Evolutionary conservation across 1,140 invertebrate genomes (phyloP).

Genomic region (Drosophila littoralis): DNA sequence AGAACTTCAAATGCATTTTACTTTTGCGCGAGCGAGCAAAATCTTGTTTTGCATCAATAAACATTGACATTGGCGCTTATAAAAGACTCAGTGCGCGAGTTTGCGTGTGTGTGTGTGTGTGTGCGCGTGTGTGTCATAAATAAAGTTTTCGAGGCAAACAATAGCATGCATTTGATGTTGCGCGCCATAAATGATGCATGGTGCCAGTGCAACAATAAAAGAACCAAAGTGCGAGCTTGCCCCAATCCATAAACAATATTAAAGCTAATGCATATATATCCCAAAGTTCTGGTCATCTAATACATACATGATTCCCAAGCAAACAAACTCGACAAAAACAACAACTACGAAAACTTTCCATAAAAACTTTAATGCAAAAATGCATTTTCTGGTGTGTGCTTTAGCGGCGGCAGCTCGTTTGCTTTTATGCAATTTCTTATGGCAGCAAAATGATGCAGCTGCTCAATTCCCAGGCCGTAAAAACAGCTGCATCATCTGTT

Average conservation of each 20-base stretch:
- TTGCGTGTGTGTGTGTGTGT: background rate
- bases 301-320: slow-evolving; percentile 13
- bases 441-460: slow-evolving; percentile 12
- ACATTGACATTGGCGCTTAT: slow-evolving; percentile 72
- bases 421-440: slow-evolving; percentile 23
- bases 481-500: slow-evolving; percentile 1
- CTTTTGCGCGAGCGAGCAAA: slow-evolving; percentile 50
- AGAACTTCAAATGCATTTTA: slow-evolving; percentile 47
- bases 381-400: slow-evolving; percentile 11
- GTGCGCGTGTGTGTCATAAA: slow-evolving; percentile 25
- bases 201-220: slow-evolving; percentile 42
- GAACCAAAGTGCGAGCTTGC: slow-evolving; percentile 22
- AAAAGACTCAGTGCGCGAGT: background rate
- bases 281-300: slow-evolving; percentile 10
- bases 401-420: slow-evolving; percentile 1
- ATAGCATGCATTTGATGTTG: slow-evolving; percentile 52
- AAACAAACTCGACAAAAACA: background rate
- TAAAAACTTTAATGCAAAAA: slow-evolving; percentile 19
- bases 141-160: slow-evolving; percentile 36
- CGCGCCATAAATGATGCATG: slow-evolving; percentile 68
- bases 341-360: background rate
- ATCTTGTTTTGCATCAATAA: slow-evolving; percentile 80
- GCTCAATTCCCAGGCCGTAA: slow-evolving; percentile 5
- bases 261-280: slow-evolving; percentile 28
- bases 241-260: slow-evolving; percentile 43